Evolutionary conservation across 2,113 vertebrate species (phyloP).

Genomic region (Nesogale talazaci): DNA sequence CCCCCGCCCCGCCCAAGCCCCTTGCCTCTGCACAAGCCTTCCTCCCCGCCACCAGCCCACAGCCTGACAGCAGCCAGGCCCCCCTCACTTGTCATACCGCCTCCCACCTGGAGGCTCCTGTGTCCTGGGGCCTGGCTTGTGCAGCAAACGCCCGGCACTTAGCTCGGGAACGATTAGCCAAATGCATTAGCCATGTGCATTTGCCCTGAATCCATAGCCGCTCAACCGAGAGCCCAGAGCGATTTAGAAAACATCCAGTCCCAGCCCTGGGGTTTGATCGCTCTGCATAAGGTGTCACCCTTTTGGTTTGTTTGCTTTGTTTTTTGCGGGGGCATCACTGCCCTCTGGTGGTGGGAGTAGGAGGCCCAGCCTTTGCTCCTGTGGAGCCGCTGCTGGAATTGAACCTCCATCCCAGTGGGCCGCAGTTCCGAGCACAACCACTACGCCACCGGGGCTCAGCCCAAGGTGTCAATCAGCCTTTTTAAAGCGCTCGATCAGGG

Average conservation of each 20-base stretch:
- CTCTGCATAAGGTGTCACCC: not conserved
- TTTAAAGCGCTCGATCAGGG: not conserved
- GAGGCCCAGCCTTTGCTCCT: too few relatives aligned
- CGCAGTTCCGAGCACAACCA: too few relatives aligned
- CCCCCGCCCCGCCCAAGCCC: not conserved
- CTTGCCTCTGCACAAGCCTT: slow-evolving; percentile 20
- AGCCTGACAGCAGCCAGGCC: too few relatives aligned
- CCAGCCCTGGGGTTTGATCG: not conserved
- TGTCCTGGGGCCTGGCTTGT: not conserved
- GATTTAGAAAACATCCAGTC: slow-evolving; percentile 22
- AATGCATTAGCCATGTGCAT: not conserved
- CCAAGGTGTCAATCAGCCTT: too few relatives aligned
- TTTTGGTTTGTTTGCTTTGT: too few relatives aligned
- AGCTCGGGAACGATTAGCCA: slow-evolving; percentile 16
- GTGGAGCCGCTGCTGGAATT: too few relatives aligned
- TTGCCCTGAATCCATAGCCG: slow-evolving; percentile 31
- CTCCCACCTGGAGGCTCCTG: not conserved
- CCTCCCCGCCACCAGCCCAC: not conserved
- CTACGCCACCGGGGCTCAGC: too few relatives aligned
- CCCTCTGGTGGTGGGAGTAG: too few relatives aligned
- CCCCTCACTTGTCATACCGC: not conserved
- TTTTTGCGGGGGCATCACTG: too few relatives aligned
- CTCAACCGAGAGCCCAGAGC: not conserved
- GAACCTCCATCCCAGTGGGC: too few relatives aligned
- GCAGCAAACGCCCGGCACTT: not conserved